Base-by-base conservation (phyloP, 2,113 vertebrate species). In the Phrynosoma platyrhinos region DNA sequence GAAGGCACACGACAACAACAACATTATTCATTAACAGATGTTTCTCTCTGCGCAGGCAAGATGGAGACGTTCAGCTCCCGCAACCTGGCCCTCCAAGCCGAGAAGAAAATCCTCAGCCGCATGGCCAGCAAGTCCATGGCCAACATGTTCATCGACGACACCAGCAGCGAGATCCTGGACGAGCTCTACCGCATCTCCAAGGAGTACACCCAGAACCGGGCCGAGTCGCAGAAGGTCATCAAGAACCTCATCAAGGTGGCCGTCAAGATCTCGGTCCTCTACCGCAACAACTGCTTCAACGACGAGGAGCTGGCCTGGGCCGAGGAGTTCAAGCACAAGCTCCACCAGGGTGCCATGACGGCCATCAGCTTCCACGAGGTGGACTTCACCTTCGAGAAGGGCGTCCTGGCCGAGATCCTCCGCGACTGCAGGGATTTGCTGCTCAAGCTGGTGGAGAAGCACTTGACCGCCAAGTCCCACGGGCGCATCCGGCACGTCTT, bases 141-240 rank as follows among this genome's bases (percentile, higher is more conserved):
- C n/a, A 97, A 98, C n/a, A 97, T 98, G 96, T 98, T 98, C 93
- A 97, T 98, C 0, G 98, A 98, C 4, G 98, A 98, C 92, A 97
- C 97, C 58, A 98, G 96, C 94, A 97, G 97, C 2, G 97, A 98
- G 93, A 98, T 98, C 91, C 92, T 98, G 40, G 98, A 98, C 2
- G 98, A 98, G 91, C 97, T 98, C 20, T 98, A 98, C 96, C 97
- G 96, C 0, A 96, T 98, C 90, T 98, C 98, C 87, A 98, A 98
- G 69, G 97, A 97, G 79, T 97, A 97, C 94, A 97, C 96, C 0
- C 96, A 95, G 10, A 98, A 97, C 90, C 97, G 97, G 84, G 2
- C 90, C 0, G 97, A 97, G 93, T 97, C 98, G 40, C 98, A 98
- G 88, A 97, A 98, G 78, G 97, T 98, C 10, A 95, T 98, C 93